Base-by-base conservation (phyloP, 37 sponge, comb jelly and placozoan genomes). In the Mnemiopsis leidyi region DNA sequence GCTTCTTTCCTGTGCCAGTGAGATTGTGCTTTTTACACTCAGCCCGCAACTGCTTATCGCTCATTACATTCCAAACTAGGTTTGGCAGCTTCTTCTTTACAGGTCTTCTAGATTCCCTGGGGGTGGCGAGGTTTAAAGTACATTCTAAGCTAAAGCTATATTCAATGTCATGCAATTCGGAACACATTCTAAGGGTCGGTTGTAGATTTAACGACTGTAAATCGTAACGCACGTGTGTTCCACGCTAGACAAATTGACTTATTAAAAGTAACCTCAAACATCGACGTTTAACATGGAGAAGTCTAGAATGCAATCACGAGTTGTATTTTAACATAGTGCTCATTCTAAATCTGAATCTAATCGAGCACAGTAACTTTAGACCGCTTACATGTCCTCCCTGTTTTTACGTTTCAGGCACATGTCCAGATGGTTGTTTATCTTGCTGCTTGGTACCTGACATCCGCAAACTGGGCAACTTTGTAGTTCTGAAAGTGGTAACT, bases 401-500 rank as follows among this genome's bases (percentile, higher is more conserved):
- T 77, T 77, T 36, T 18, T 23, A 36, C 90, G 90, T 85, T 85
- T 38, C 3, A 85, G 90, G 36, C 90, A 85, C 7, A 40, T 28
- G 61, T 85, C 90, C 61, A 85, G 26, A 29, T 85, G 90, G 1
- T 85, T 35, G 61, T 85, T 85, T 16, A 85, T 85, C 61, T 40
- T 38, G 40, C 39, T 3, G 0, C 38, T 7, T 3, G 61, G 90
- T 23, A 85, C 25, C 0, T 0, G 0, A 18, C 40, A 38, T 18
- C 36, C 90, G n/a, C 90, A 85, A 9, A 85, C 90, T 23, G 90
- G 90, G 39, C 90, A 85, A 48, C 61, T 48, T 13, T 48, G 61
- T 13, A 48, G 13, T 48, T 48, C 61, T 48, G 61, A n/a, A n/a
- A n/a, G n/a, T n/a, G n/a, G n/a, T n/a, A n/a, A n/a, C n/a, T n/a